Base-by-base conservation (phyloP, 1,140 invertebrate genomes). In the Epicauta chinensis region DNA sequence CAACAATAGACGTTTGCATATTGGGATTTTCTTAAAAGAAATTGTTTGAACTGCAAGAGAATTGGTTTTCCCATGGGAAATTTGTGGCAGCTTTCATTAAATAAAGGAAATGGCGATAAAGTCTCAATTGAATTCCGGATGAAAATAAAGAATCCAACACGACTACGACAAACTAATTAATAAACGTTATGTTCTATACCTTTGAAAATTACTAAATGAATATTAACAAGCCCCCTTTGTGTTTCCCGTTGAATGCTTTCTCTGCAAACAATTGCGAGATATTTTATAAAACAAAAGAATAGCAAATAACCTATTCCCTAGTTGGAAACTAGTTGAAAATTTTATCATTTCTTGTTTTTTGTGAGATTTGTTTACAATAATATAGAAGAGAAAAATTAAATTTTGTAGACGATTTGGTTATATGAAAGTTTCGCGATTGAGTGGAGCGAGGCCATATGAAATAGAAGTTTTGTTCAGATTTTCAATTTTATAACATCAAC, bases 31-130 rank as follows among this genome's bases (percentile, higher is more conserved):
- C 45, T 23, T 37, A 23, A 23, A 23, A 23, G 35, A 16, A 46
- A 46, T 35, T 46, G 43, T 46, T 46, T 46, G 43, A 46, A 46
- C 43, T 36, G 45, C 30, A 47, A 47, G 45, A 37, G 45, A 47
- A 47, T 47, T 47, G 45, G n/a, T 37, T 47, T 36, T 23, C 45
- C 45, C 45, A 11, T 13, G 45, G 45, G 45, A 47, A 47, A 47
- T 47, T 47, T 37, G 34, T 47, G 34, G 34, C 45, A 38, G 38
- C 32, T 47, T 47, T 47, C 34, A 47, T 47, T 47, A 37, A 47
- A 47, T 47, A 47, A 47, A 47, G 45, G 45, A 47, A 46, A 46
- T n/a, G 14, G 32, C 12, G 43, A 46, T 46, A 46, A 47, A 47
- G 34, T 47, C 45, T 16, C 45, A 37, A 47, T 47, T 47, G 37